Percentiles rank a stretch among this genome's conserved stretches.
Conservation (phyloP, 92 coral and sea anemone species). For the Montipora capitata region DNA sequence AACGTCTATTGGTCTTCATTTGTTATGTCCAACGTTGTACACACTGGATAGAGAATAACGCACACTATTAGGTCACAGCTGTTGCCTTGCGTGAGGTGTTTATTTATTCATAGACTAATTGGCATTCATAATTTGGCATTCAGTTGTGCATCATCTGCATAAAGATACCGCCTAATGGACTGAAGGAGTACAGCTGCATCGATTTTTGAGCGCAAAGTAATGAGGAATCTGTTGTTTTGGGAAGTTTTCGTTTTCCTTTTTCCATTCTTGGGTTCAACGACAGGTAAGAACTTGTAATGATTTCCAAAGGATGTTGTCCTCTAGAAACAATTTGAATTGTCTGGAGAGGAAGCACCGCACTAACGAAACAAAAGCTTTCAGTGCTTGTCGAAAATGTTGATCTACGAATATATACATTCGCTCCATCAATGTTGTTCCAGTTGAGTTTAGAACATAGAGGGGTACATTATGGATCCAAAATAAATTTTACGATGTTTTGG, state of each 20-base stretch:
- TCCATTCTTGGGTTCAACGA: neutral
- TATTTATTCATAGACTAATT: neutral
- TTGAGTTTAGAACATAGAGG: neutral
- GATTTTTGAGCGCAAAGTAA: neutral
- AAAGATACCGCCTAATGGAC: conserved; percentile 1
- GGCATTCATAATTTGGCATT: neutral
- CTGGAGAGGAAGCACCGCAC: no score
- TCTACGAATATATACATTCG: no score
- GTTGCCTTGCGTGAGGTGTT: neutral
- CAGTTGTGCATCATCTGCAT: conserved; percentile 27
- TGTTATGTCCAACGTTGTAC: no score
- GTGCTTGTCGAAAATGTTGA: no score
- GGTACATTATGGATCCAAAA: neutral
- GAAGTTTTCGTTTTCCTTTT: conserved; percentile 5
- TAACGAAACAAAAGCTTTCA: no score
- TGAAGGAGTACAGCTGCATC: neutral
- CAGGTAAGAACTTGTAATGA: neutral
- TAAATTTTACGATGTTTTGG: neutral
- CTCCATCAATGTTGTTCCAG: neutral
- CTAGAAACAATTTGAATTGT: neutral
- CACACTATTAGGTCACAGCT: neutral
- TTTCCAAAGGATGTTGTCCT: neutral
- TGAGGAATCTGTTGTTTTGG: neutral
- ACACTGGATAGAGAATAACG: no score
- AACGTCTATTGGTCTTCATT: no score